These are phyloP conservation scores for Drosophila paulistorum DNA, from an alignment of 1,140 invertebrate species.

Conservation along the genomic window DNA sequence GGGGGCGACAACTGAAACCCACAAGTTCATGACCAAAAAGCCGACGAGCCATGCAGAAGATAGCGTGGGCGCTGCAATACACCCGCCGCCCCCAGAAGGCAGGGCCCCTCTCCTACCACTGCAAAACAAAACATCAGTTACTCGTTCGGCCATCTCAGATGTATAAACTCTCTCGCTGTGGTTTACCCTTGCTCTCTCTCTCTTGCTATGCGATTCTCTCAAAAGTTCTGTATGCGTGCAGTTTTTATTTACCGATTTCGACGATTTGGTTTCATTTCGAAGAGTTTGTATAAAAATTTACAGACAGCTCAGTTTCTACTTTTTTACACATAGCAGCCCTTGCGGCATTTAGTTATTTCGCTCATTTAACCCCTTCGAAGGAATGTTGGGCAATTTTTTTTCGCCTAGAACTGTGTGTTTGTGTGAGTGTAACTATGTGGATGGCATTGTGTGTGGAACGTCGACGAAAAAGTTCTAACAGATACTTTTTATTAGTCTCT, in stretches of 20 bases:
- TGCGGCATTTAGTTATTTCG: constrained; percentile 57
- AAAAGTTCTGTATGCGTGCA: constrained; percentile 48
- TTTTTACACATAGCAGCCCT: constrained; percentile 50
- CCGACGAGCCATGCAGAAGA: constrained; percentile 43
- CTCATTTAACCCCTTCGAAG: constrained; percentile 76
- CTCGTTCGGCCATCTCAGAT: constrained; percentile 8
- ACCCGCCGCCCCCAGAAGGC: constrained; percentile 16
- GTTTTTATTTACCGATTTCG: constrained; percentile 58
- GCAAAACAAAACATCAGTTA: constrained; percentile 1
- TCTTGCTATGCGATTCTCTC: constrained; percentile 21
- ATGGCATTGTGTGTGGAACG: constrained; percentile 77
- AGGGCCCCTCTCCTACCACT: constrained; percentile 4
- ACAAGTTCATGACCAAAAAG: constrained; percentile 79
- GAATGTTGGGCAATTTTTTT: constrained; percentile 62
- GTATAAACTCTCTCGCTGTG: not conserved
- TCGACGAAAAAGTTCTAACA: constrained; percentile 41
- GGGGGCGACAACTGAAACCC: constrained; percentile 40
- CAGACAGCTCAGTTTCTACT: constrained; percentile 52
- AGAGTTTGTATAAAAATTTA: constrained; percentile 57
- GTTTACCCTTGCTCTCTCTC: constrained; percentile 7
- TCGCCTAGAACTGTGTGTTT: constrained; percentile 43
- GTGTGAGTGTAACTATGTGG: constrained; percentile 36
- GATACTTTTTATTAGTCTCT: constrained; percentile 27
- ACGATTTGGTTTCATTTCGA: constrained; percentile 47
- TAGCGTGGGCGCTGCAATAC: constrained; percentile 58